Conservation (phyloP, 2,113 vertebrate species). For the Microtus ochrogaster region DNA sequence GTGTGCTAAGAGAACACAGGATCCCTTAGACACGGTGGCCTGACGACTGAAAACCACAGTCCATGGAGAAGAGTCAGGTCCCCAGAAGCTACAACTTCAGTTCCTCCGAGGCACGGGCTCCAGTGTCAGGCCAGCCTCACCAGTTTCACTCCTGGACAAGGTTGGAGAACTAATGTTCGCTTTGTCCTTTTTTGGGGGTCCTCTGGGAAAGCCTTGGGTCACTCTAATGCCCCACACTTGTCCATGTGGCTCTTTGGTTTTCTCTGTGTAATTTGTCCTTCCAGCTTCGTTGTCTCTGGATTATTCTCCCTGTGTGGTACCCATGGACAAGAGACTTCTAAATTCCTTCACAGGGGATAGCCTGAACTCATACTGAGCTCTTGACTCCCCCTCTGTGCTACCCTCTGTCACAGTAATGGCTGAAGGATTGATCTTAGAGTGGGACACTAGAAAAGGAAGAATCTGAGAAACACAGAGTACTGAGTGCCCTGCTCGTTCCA, state of each 20-base stretch:
- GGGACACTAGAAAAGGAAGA: neutral
- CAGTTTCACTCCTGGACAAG: neutral
- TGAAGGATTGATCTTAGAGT: neutral
- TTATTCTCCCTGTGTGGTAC: neutral
- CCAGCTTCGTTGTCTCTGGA: neutral
- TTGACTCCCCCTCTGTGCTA: neutral
- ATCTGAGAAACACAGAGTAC: neutral
- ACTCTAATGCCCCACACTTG: fast-evolving
- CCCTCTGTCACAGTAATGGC: neutral
- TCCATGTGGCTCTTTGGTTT: neutral
- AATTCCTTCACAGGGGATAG: neutral
- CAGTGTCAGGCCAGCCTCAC: neutral
- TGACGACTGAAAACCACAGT: neutral
- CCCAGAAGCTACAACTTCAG: neutral
- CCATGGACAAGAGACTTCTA: neutral
- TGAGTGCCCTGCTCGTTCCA: neutral
- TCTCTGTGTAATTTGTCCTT: neutral
- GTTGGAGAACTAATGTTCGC: neutral
- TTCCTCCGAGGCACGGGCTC: neutral
- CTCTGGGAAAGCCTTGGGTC: neutral
- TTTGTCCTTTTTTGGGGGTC: neutral
- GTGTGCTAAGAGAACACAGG: neutral
- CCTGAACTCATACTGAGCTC: neutral
- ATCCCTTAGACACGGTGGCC: neutral
- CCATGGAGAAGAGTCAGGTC: neutral